These are phyloP conservation scores for Euwallacea similis DNA, from an alignment of 1,140 invertebrate genomes.

Conservation along the genomic window DNA sequence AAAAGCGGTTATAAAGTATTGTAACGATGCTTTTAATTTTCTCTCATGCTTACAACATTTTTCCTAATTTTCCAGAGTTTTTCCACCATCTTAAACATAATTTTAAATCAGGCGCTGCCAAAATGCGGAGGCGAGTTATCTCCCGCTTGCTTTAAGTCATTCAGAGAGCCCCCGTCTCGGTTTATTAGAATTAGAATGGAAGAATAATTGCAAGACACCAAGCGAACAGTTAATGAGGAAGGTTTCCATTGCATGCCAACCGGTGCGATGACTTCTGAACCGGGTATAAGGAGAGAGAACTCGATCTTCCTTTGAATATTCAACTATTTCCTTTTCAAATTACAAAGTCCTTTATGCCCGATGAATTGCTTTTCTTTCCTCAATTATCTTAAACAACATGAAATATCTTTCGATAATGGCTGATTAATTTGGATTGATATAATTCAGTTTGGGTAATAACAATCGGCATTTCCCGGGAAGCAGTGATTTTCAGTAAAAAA, in stretches of 20 bases:
- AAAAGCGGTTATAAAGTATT: not conserved
- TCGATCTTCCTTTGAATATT: too few species aligned
- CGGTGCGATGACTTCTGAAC: not conserved
- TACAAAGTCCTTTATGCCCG: not conserved
- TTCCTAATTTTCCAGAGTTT: not conserved
- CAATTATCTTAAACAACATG: not conserved
- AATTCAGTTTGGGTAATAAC: not conserved
- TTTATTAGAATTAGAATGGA: slow-evolving; percentile 3
- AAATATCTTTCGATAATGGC: not conserved
- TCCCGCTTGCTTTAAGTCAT: not conserved
- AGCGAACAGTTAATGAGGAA: not conserved
- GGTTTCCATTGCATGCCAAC: not conserved
- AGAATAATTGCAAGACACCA: not conserved
- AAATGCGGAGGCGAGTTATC: not conserved
- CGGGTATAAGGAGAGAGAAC: not conserved
- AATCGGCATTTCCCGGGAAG: not conserved
- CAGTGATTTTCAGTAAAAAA: too few species aligned
- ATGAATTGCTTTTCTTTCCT: too few species aligned
- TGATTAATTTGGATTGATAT: not conserved
- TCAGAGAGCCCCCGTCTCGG: not conserved
- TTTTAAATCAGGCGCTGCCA: not conserved
- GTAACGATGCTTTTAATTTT: not conserved
- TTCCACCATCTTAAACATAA: not conserved
- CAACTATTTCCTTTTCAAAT: not conserved
- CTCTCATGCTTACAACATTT: not conserved